Conservation (phyloP, 2,113 vertebrate species). For the Acanthisitta chloris region DNA sequence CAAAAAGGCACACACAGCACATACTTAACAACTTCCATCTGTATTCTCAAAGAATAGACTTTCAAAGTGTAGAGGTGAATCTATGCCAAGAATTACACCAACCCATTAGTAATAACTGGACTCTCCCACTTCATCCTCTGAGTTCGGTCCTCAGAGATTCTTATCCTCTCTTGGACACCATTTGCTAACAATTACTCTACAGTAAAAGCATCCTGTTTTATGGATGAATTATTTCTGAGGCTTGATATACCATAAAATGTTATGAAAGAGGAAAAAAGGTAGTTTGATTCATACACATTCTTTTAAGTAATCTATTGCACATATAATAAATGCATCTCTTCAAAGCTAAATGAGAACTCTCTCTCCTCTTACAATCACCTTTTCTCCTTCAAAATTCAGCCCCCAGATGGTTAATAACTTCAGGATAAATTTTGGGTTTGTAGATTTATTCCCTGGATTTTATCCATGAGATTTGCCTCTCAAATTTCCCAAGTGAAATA, state of each 20-base stretch:
- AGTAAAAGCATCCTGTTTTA: constrained; percentile 50
- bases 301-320: not conserved
- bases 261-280: not conserved
- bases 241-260: not conserved
- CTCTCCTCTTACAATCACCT: not conserved
- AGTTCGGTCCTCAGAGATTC: constrained; percentile 26
- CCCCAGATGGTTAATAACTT: constrained; percentile 2
- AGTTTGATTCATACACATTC: not conserved
- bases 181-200: constrained; percentile 48
- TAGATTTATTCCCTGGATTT: constrained; percentile 39
- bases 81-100: constrained; percentile 46
- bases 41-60: constrained; percentile 32
- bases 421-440: not conserved
- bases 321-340: not conserved
- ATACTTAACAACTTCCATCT: constrained; percentile 57
- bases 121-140: constrained; percentile 28
- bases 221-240: constrained; percentile 5
- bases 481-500: constrained; percentile 42
- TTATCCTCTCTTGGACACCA: constrained; percentile 37
- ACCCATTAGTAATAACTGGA: constrained; percentile 28
- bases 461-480: constrained; percentile 12
- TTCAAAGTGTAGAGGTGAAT: constrained; percentile 44
- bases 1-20: not conserved
- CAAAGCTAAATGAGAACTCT: not conserved
- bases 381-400: not conserved